These are phyloP conservation scores for Sminthurides bifidus DNA, from an alignment of 1,140 invertebrate species.

Conservation along the genomic window DNA sequence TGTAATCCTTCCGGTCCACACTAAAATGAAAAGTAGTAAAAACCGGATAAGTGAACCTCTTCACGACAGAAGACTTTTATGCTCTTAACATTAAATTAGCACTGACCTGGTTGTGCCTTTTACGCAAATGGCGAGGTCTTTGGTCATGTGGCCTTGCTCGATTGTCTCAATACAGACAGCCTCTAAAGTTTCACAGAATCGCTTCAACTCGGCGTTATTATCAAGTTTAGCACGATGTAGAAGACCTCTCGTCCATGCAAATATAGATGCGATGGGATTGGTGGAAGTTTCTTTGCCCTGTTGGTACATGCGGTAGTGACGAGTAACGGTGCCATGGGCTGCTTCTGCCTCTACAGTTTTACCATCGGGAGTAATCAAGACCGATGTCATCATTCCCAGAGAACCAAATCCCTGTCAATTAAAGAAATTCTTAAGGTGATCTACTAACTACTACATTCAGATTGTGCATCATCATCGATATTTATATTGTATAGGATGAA, in stretches of 20 bases:
- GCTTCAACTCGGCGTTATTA: slow-evolving; percentile 58
- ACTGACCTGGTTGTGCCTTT: slow-evolving; percentile 59
- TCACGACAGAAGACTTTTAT: too few species aligned
- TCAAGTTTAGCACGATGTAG: slow-evolving; percentile 87
- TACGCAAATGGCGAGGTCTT: slow-evolving; percentile 96
- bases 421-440: too few species aligned
- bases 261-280: slow-evolving; percentile 96
- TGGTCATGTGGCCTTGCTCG: slow-evolving; percentile 88
- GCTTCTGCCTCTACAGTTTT: slow-evolving; percentile 96
- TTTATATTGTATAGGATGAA: too few species aligned
- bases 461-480: too few species aligned
- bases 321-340: slow-evolving; percentile 72
- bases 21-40: slow-evolving; percentile 40
- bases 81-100: slow-evolving; percentile 31
- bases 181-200: slow-evolving; percentile 75
- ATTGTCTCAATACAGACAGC: slow-evolving; percentile 87
- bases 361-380: slow-evolving; percentile 87
- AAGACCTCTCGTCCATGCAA: slow-evolving; percentile 90
- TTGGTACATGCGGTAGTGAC: slow-evolving; percentile 87
- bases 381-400: slow-evolving; percentile 90
- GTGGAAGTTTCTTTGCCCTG: slow-evolving; percentile 95
- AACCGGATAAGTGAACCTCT: too few species aligned
- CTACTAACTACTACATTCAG: too few species aligned
- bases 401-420: slow-evolving; percentile 51
- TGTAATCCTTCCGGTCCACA: slow-evolving; percentile 73